Evolutionary conservation across 2,888 invertebrate genomes (phyloP), one percentile per base, ranked within the genome.

Genomic region (Gibbula magus): DNA sequence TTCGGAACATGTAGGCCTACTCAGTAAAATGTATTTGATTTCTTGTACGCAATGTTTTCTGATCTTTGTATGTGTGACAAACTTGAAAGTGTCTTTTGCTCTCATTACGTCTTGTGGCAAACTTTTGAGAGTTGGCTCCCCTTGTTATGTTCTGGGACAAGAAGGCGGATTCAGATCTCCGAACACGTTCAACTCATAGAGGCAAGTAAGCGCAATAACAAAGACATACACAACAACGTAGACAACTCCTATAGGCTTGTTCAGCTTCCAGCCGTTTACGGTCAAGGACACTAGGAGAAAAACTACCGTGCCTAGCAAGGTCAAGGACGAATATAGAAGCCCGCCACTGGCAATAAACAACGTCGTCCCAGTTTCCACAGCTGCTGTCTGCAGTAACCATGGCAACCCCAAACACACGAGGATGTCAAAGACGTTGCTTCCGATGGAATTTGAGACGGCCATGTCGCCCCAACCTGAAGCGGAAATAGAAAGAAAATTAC

Each of bases 91-190:
- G 10, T 4, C 10, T 1, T 45, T 45, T 45, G 45, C 45, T 4
- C 1, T 13, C 45, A 45, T 45, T 13, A 45, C 45, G 13, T 13
- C 4, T 45, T 1, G 5, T 45, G 45, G 13, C 45, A 45, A 45
- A 45, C 45, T 13, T 1, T 45, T 10, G 13, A 45, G 1, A 10
- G 45, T 45, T 45, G 13, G 1, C 45, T 35, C 45, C 45, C 45
- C 13, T 77, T 66, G 7, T 18, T 52, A 8, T 80, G 75, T 80
- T 79, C 86, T 84, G 0, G 87, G 82, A 81, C 97, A 97, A 83
- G 97, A 96, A 87, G 97, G 97, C 88, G 96, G 94, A 94, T 97
- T 97, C 89, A 97, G 96, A 89, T 95, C 95, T 94, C 97, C 97
- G 95, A 98, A 97, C 85, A 97, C 96, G 85, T 96, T 96, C 92